Evolutionary conservation across 1,140 invertebrate species (phyloP), one percentile per base, ranked within the genome.

Genomic region (Palaemon carinicauda): DNA sequence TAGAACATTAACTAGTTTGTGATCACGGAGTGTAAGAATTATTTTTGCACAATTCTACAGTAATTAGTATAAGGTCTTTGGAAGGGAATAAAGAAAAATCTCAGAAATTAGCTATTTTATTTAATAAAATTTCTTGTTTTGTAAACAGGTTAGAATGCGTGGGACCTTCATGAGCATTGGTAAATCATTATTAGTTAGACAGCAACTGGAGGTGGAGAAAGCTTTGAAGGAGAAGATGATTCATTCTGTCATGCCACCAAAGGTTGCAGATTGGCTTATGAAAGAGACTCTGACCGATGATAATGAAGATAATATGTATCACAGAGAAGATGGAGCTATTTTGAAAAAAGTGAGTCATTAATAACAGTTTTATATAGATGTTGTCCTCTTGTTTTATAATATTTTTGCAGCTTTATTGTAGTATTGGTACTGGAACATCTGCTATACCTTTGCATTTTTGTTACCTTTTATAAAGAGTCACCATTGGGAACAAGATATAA

Each of bases 91-190:
- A 41, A 41, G 41, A 41, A 41, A 41, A 41, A 41, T 41, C 0
- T 41, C 12, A 4, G 41, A 41, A 41, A 41, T 5, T 0, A 41
- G 41, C 7, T 60, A 60, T 60, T 3, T 74, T 21, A 24, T 27
- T 27, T 17, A 24, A 3, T 56, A 31, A 56, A 27, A 0, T 21
- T 65, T 27, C 4, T 0, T 29, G n/a, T 41, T 41, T 27, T 54
- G 24, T 29, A 53, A 65, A 14, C 82, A 92, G 90, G 96, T 97
- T 2, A 94, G 97, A 87, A 97, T 97, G 94, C 93, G 97, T 24
- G 97, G 97, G 80, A 98, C 97, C 9, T 99, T 99, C 92, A 97
- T 98, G 95, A 98, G 98, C 93, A 96, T 99, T 71, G 97, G 97
- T 0, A 97, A 98, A 91, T 98, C 97, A 85, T 91, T 97, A 19